phyloP scores from a whole-genome alignment of 2,888 invertebrate species.

The Megamerina dolium region DNA sequence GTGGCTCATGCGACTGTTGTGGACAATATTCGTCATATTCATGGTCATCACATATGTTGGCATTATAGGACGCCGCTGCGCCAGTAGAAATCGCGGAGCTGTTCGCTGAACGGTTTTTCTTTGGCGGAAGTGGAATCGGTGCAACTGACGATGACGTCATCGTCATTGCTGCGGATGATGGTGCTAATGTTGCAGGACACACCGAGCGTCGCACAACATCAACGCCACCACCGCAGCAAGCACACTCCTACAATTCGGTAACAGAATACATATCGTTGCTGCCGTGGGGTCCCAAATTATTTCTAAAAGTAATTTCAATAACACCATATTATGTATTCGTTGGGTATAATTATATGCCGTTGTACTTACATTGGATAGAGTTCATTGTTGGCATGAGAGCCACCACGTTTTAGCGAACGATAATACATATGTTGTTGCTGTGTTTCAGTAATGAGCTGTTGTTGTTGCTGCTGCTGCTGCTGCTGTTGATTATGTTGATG shows the following conservation, averaged over 20 bases:
- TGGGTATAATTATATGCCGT: no score
- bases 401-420: slow-evolving; percentile 51
- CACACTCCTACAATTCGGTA: slow-evolving; percentile 60
- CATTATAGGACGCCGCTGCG: slow-evolving; percentile 27
- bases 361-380: no score
- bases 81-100: slow-evolving; percentile 13
- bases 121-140: slow-evolving; percentile 30
- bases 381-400: slow-evolving; percentile 16
- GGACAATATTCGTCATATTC: slow-evolving; percentile 47
- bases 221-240: slow-evolving; percentile 51
- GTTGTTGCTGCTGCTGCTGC: slow-evolving; percentile 30
- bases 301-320: no score
- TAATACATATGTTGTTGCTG: slow-evolving; percentile 43
- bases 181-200: slow-evolving; percentile 31
- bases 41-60: slow-evolving; percentile 42
- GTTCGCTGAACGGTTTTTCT: slow-evolving; percentile 28
- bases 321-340: no score
- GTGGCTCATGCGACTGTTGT: slow-evolving; percentile 27
- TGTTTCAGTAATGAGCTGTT: slow-evolving; percentile 26
- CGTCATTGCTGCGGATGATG: slow-evolving; percentile 34
- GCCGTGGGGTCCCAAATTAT: slow-evolving; percentile 49
- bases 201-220: slow-evolving; percentile 43
- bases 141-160: slow-evolving; percentile 16
- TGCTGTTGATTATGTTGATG: slow-evolving; percentile 27
- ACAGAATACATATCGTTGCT: slow-evolving; percentile 66